These are phyloP conservation scores for Apotomis betuletana DNA, from an alignment of 2,888 invertebrate genomes.

Conservation along the genomic window DNA sequence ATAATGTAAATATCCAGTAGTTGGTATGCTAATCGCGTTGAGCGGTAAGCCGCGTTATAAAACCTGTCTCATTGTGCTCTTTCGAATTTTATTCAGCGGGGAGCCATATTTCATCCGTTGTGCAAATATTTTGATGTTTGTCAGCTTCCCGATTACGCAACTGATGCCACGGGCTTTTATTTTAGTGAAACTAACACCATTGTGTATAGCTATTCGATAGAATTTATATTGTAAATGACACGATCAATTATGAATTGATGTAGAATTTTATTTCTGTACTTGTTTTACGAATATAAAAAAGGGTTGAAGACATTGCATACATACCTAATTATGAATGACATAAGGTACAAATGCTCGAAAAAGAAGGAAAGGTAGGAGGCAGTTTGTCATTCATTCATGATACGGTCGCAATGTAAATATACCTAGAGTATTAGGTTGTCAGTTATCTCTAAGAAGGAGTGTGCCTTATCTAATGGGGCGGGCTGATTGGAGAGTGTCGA, in stretches of 20 bases:
- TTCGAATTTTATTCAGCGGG: conserved; percentile 66
- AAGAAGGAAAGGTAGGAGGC: no score
- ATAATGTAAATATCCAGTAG: conserved; percentile 76
- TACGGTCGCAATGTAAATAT: no score
- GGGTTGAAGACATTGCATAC: no score
- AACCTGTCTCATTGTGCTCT: conserved; percentile 69
- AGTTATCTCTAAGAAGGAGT: not conserved
- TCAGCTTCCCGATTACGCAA: conserved; percentile 60
- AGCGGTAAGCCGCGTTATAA: conserved; percentile 70
- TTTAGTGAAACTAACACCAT: conserved; percentile 19
- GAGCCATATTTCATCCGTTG: conserved; percentile 72
- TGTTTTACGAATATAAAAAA: no score
- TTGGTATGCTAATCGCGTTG: conserved; percentile 72
- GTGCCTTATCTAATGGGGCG: conserved; percentile 11
- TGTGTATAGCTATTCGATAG: not conserved
- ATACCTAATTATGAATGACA: no score
- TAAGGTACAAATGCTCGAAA: no score
- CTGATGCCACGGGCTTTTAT: conserved; percentile 52
- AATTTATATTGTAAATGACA: not conserved
- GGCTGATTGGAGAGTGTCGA: conserved; percentile 28
- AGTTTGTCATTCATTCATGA: no score
- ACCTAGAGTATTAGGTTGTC: no score
- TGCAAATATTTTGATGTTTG: conserved; percentile 80
- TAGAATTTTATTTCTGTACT: not conserved
- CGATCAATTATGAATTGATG: not conserved